phyloP scores from a whole-genome alignment of 2,113 vertebrate genomes.

The Thymallus thymallus region DNA sequence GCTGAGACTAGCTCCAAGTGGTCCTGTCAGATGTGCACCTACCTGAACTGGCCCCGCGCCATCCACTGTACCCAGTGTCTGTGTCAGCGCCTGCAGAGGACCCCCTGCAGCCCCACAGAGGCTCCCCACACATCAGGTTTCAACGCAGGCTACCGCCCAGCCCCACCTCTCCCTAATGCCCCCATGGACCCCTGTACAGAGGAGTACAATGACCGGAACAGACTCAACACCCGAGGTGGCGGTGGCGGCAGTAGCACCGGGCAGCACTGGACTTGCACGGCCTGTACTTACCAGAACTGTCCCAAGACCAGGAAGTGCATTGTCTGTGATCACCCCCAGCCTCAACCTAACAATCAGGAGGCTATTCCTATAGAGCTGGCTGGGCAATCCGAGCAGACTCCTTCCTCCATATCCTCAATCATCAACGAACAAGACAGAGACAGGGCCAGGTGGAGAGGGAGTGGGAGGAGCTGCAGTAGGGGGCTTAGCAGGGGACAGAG shows the following conservation, averaged over 20 bases:
- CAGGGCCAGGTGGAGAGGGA: conserved; percentile 81
- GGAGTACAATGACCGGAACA: conserved; percentile 97
- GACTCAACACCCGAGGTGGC: conserved; percentile 80
- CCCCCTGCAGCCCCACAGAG: conserved; percentile 83
- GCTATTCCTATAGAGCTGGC: conserved; percentile 78
- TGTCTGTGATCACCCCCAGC: conserved; percentile 88
- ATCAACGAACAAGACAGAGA: conserved; percentile 93
- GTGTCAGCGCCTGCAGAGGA: conserved; percentile 77
- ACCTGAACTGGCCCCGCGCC: conserved; percentile 96
- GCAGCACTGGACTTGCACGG: conserved; percentile 90
- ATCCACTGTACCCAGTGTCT: conserved; percentile 96
- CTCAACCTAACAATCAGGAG: conserved; percentile 72
- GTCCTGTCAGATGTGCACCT: conserved; percentile 98
- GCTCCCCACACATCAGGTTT: conserved; percentile 90
- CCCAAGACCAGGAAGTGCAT: conserved; percentile 91
- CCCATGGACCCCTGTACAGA: conserved; percentile 86
- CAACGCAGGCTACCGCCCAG: conserved; percentile 75
- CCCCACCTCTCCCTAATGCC: conserved; percentile 75
- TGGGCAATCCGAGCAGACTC: conserved; percentile 79
- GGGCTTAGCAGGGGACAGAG: conserved; percentile 63
- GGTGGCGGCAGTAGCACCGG: conserved; percentile 17
- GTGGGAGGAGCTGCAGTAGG: conserved; percentile 81
- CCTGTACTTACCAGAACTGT: conserved; percentile 94
- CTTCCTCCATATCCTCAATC: conserved; percentile 67
- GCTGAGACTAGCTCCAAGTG: conserved; percentile 89